Percentiles rank a stretch among this genome's conserved stretches.
Conservation (phyloP, 1,140 invertebrate genomes). For the Tetramorium alpestre region DNA sequence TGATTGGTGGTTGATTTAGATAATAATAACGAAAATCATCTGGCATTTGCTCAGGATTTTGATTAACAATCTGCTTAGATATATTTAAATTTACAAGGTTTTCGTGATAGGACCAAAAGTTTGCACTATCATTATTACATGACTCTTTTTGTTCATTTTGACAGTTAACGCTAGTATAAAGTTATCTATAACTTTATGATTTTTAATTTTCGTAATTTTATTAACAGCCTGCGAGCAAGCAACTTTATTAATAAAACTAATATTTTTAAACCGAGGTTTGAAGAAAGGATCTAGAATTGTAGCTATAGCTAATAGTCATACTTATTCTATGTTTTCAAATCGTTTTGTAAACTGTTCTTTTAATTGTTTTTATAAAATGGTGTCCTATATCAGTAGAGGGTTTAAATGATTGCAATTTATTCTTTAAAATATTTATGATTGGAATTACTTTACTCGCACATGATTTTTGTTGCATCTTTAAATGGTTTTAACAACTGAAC, state of each 20-base stretch:
- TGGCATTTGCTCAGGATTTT: neutral
- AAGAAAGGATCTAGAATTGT: neutral
- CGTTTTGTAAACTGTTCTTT: neutral
- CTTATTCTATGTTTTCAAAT: neutral
- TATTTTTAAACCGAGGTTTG: neutral
- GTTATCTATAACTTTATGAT: neutral
- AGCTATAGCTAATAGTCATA: neutral
- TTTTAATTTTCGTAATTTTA: neutral
- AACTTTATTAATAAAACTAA: neutral
- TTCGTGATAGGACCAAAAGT: neutral
- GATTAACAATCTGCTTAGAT: neutral
- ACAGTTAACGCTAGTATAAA: neutral
- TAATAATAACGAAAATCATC: constrained; percentile 1
- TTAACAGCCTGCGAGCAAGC: neutral
- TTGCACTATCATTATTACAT: neutral
- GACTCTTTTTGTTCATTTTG: neutral
- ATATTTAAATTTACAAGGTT: neutral
- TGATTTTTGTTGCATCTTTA: neutral
- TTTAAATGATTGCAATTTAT: neutral
- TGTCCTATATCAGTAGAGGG: neutral
- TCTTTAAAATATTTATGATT: neutral
- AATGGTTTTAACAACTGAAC: neutral
- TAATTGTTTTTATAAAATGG: neutral
- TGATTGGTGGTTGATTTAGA: neutral
- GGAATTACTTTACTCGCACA: neutral